Conservation (phyloP, 2,888 invertebrate genomes). For the Campoletis raptor region DNA sequence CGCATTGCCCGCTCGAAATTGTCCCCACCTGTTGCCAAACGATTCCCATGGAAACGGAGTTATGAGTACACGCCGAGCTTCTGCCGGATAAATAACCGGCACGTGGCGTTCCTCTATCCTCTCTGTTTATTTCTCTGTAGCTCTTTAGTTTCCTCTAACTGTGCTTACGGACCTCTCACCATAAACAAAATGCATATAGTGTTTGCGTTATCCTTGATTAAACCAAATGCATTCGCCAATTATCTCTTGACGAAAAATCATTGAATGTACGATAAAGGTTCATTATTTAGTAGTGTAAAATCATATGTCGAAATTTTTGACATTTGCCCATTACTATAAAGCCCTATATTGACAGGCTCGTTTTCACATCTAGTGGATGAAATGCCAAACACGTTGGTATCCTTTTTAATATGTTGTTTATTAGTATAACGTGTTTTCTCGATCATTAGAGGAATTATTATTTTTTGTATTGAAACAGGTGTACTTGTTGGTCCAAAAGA, state of each 20-base stretch:
- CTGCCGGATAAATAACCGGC: constrained; percentile 69
- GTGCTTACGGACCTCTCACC: constrained; percentile 3
- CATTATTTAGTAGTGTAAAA: constrained; percentile 43
- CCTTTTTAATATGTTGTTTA: background rate
- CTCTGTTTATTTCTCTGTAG: constrained; percentile 24
- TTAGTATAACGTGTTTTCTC: background rate
- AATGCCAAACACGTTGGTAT: background rate
- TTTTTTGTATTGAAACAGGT: background rate
- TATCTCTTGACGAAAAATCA: constrained; percentile 40
- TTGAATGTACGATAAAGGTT: constrained; percentile 11
- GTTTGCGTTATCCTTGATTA: constrained; percentile 54
- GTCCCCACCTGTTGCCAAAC: constrained; percentile 84
- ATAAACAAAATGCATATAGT: constrained; percentile 16
- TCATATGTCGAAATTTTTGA: constrained; percentile 36
- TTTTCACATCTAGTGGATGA: background rate
- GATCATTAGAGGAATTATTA: background rate
- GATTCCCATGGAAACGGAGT: constrained; percentile 83
- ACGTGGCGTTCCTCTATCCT: constrained; percentile 58
- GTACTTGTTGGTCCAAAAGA: background rate
- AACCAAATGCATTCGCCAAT: constrained; percentile 55
- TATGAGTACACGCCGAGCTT: constrained; percentile 72
- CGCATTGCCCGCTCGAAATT: constrained; percentile 79
- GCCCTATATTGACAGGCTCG: background rate
- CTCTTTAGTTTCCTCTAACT: background rate
- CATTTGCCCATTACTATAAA: background rate